Percentiles rank a stretch among this genome's conserved stretches.
Conservation (phyloP, 2,113 vertebrate species). For the Salvelinus alpinus region DNA sequence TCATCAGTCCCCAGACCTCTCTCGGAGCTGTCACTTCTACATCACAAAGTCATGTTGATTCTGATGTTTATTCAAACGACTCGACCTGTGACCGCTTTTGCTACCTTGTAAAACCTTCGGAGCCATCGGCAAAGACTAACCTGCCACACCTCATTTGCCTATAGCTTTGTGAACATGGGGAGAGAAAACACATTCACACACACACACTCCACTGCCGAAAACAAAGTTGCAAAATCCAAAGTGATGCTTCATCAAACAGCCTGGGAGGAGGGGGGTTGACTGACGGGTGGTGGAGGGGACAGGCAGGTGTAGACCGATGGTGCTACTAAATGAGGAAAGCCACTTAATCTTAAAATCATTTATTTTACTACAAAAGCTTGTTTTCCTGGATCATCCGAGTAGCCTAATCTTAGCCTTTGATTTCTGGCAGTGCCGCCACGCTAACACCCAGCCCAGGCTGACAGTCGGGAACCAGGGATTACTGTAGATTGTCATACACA, state of each 20-base stretch:
- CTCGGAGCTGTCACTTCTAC: background rate
- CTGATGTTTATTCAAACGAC: background rate
- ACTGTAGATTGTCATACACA: background rate
- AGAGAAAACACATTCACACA: background rate
- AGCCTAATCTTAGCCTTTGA: constrained; percentile 4
- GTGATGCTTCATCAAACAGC: constrained; percentile 11
- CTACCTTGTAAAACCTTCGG: background rate
- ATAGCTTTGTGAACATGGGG: constrained; percentile 1
- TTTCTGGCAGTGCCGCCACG: background rate
- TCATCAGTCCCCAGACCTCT: background rate
- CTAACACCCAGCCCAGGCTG: background rate
- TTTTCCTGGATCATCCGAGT: background rate
- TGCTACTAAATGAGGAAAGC: background rate
- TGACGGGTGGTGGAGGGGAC: background rate
- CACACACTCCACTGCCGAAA: background rate
- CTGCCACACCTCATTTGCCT: constrained; percentile 8
- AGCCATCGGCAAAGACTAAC: background rate
- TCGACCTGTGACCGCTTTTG: constrained; percentile 3
- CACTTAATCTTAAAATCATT: constrained; percentile 10
- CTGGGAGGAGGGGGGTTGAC: background rate
- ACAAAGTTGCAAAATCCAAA: constrained; percentile 9
- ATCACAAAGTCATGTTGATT: background rate
- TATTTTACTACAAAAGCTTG: background rate
- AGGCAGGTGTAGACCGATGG: background rate
- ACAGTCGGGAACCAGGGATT: background rate